Percentiles rank a stretch among this genome's conserved stretches.
These are phyloP conservation scores for Actinemys pallida DNA, from an alignment of 2,113 vertebrate genomes.

Conservation along the genomic window DNA sequence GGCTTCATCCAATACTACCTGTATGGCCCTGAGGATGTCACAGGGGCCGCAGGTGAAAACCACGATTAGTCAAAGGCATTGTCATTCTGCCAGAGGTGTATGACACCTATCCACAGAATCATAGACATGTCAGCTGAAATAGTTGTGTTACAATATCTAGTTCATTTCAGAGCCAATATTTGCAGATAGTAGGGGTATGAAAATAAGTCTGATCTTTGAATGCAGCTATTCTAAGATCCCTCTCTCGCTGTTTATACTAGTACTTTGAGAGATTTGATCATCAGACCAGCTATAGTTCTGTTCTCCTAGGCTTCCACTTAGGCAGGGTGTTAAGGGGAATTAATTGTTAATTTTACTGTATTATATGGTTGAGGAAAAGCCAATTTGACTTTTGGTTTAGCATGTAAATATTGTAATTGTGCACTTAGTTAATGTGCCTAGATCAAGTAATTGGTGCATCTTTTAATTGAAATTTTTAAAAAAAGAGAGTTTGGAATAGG, in stretches of 20 bases:
- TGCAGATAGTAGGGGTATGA: not conserved
- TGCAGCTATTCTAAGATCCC: not conserved
- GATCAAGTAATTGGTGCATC: not conserved
- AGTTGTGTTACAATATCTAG: not conserved
- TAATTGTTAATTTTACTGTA: not conserved
- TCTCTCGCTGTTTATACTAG: not conserved
- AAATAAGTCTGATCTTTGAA: not conserved
- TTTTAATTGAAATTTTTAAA: not conserved
- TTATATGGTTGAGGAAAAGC: slow-evolving; percentile 4
- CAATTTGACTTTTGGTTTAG: not conserved
- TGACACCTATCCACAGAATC: not conserved
- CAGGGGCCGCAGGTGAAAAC: too few relatives aligned
- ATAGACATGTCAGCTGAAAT: not conserved
- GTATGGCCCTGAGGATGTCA: too few relatives aligned
- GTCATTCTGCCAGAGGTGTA: not conserved
- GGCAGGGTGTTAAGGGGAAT: not conserved
- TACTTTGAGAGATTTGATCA: not conserved
- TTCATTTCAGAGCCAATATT: not conserved
- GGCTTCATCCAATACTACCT: too few relatives aligned
- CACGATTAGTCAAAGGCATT: not conserved
- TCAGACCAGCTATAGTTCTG: rapidly evolving
- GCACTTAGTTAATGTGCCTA: not conserved
- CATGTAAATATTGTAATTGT: not conserved
- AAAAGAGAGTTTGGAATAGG: not conserved
- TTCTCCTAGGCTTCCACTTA: not conserved